These are phyloP conservation scores for Pelodytes ibericus DNA, from an alignment of 2,797 vertebrate genomes.

Conservation along the genomic window DNA sequence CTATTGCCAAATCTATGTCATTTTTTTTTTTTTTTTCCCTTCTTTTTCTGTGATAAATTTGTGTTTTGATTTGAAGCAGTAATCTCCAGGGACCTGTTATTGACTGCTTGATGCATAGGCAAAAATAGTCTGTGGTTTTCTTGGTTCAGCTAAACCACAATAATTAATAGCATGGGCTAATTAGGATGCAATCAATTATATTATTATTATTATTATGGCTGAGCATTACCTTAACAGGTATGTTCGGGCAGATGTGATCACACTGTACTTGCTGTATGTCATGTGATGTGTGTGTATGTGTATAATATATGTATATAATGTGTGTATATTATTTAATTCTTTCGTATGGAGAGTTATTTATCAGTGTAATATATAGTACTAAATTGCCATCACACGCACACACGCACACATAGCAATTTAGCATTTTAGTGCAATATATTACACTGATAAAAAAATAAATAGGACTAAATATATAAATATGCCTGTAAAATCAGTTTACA, in stretches of 20 bases:
- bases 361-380: too few relatives aligned
- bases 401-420: too few relatives aligned
- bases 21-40: not conserved
- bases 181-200: too few relatives aligned
- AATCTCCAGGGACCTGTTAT: slow-evolving; percentile 9
- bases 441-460: too few relatives aligned
- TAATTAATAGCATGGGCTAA: not conserved
- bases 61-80: slow-evolving; percentile 5
- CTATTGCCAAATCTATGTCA: slow-evolving; percentile 70
- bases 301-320: not conserved
- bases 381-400: too few relatives aligned
- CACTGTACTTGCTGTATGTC: too few relatives aligned
- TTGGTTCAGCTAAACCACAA: not conserved
- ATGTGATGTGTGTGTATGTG: not conserved
- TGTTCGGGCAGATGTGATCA: too few relatives aligned
- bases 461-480: too few relatives aligned
- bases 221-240: too few relatives aligned
- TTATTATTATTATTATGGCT: too few relatives aligned
- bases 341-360: not conserved
- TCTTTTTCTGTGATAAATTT: not conserved
- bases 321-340: not conserved
- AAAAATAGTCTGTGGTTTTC: not conserved
- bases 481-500: not conserved
- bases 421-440: too few relatives aligned
- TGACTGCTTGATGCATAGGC: slow-evolving; percentile 13